Conservation (phyloP, 2,113 vertebrate genomes). For the Callaeas wilsoni region DNA sequence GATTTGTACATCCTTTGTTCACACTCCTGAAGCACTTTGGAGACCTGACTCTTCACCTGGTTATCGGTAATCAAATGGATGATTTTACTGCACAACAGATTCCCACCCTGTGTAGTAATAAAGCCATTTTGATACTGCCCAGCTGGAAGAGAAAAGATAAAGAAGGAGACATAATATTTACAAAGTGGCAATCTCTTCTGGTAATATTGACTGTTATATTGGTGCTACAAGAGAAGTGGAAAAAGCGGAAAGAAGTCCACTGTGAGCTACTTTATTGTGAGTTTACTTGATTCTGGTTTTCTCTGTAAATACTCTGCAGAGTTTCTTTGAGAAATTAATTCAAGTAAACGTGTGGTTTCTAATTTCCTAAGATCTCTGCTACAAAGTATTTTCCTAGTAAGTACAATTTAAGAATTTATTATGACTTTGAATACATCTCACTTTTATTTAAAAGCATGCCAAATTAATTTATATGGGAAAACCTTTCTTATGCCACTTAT, state of each 20-base stretch:
- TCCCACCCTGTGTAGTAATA: constrained; percentile 79
- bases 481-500: background rate
- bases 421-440: background rate
- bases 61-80: constrained; percentile 74
- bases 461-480: background rate
- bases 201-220: background rate
- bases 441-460: background rate
- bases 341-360: background rate
- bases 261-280: background rate
- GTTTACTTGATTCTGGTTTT: background rate
- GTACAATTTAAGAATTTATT: background rate
- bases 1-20: constrained; percentile 66
- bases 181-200: background rate
- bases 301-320: background rate
- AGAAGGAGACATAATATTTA: background rate
- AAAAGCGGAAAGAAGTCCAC: background rate
- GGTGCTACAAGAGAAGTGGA: background rate
- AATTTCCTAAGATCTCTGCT: background rate
- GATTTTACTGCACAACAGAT: constrained; percentile 81
- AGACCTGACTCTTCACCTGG: constrained; percentile 58
- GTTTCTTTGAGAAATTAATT: background rate
- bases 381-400: background rate
- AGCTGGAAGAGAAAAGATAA: constrained; percentile 66
- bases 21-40: constrained; percentile 74
- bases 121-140: constrained; percentile 45